phyloP scores from a whole-genome alignment of 2,797 vertebrate genomes.

The Heterohyrax brucei region DNA sequence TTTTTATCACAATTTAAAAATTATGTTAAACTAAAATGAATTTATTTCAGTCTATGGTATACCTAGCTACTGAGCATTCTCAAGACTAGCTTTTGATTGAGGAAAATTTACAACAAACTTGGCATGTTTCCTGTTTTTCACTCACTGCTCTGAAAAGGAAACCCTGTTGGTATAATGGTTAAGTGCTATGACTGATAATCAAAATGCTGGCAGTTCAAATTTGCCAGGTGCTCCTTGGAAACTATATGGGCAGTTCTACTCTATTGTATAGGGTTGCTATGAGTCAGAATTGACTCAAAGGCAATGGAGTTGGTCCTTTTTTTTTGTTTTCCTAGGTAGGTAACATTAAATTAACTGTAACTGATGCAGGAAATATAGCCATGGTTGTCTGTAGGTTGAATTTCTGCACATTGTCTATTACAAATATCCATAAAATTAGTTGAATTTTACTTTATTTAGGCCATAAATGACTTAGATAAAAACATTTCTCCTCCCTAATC shows the following conservation, averaged over 20 bases:
- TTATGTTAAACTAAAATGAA: slow-evolving; percentile 38
- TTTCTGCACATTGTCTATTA: slow-evolving; percentile 5
- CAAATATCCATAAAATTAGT: background rate
- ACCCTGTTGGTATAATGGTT: too few relatives aligned
- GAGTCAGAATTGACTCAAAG: too few relatives aligned
- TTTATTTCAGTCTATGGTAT: slow-evolving; percentile 18
- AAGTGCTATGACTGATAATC: too few relatives aligned
- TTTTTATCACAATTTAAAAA: slow-evolving; percentile 63
- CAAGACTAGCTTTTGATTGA: slow-evolving; percentile 57
- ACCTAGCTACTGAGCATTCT: slow-evolving; percentile 7
- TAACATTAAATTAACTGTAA: slow-evolving; percentile 8
- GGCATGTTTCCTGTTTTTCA: slow-evolving; percentile 31
- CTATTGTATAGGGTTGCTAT: too few relatives aligned
- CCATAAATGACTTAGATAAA: background rate
- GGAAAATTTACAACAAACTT: slow-evolving; percentile 56
- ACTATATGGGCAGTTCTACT: too few relatives aligned
- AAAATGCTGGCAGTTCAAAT: too few relatives aligned
- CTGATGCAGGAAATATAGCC: background rate
- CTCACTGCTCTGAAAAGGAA: background rate
- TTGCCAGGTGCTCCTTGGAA: too few relatives aligned
- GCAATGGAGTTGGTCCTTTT: too few relatives aligned
- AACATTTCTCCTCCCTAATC: background rate
- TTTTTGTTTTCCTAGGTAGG: background rate
- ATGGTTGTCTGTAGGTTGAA: background rate
- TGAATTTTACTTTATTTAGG: slow-evolving; percentile 31